These are phyloP conservation scores for Rattus rattus DNA, from an alignment of 2,113 vertebrate genomes.

Conservation along the genomic window DNA sequence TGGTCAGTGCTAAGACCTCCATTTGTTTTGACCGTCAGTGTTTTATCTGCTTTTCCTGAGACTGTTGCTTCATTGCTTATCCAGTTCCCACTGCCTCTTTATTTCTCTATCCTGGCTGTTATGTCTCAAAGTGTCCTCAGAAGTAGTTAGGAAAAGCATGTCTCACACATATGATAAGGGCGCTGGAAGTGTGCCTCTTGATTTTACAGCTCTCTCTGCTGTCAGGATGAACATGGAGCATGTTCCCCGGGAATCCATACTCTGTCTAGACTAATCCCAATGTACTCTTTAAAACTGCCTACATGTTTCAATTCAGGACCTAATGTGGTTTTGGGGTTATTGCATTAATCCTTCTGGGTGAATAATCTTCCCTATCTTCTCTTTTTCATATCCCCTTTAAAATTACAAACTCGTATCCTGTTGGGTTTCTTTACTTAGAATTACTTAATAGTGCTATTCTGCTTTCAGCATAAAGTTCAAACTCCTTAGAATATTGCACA, in stretches of 20 bases:
- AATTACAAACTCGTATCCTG: neutral
- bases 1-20: neutral
- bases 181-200: accelerated
- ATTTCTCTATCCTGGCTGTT: neutral
- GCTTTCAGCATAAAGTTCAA: neutral
- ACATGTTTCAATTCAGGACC: neutral
- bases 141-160: neutral
- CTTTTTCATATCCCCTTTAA: neutral
- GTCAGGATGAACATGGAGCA: accelerated
- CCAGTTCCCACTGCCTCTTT: neutral
- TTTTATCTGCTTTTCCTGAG: neutral
- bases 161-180: neutral
- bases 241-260: neutral
- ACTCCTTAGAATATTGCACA: neutral
- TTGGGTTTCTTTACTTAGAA: neutral
- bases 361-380: neutral
- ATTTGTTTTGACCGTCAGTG: neutral
- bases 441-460: slow-evolving; percentile 6
- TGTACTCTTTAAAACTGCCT: neutral
- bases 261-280: neutral
- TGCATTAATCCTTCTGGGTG: neutral
- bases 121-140: neutral
- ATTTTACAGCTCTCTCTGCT: neutral
- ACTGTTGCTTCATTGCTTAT: neutral
- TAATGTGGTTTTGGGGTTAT: neutral